Base-by-base conservation (phyloP, 2,888 invertebrate species). In the Ditylenchus weischeri region DNA sequence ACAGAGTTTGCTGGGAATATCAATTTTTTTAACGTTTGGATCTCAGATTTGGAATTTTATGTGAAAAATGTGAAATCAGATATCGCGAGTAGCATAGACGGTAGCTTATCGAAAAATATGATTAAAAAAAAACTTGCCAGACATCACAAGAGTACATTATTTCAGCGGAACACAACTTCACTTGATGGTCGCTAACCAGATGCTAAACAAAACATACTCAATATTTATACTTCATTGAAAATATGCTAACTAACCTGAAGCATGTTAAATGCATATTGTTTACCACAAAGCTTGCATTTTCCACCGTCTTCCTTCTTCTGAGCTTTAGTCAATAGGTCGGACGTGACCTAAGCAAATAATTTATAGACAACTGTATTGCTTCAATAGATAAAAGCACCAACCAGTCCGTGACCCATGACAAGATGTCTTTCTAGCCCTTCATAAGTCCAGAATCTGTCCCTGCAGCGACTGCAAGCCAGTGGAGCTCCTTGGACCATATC, bases 351-450 rank as follows among this genome's bases (percentile, higher is more conserved):
- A 43, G 15, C 15, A 13, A 43, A 43, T 38, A 38, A 38, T 38
- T 38, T 38, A 38, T n/a, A n/a, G n/a, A n/a, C 29, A 29, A 29
- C 3, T 29, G 29, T 29, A 29, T 29, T 29, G 3, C 5, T 43
- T 15, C 8, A 8, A 43, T 15, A 8, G 8, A 15, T 43, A 43
- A 43, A 43, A 43, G 8, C 11, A 43, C 43, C 43, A 43, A 43
- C 43, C 70, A 94, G 88, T 57, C 93, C 93, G 84, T 94, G 94
- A 38, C 92, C 90, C 72, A 93, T 93, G 72, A 93, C 87, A 79
- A 94, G 87, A 87, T 96, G 96, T 79, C 95, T 88, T 84, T 94
- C 93, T 69, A 96, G 86, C 21, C 96, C 96, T 86, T 94, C 90
- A 86, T 94, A 93, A 57, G 94, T 94, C 86, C 95, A 96, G 86